Base-by-base conservation (phyloP, 1,140 invertebrate species). In the Drosophila simulans region DNA sequence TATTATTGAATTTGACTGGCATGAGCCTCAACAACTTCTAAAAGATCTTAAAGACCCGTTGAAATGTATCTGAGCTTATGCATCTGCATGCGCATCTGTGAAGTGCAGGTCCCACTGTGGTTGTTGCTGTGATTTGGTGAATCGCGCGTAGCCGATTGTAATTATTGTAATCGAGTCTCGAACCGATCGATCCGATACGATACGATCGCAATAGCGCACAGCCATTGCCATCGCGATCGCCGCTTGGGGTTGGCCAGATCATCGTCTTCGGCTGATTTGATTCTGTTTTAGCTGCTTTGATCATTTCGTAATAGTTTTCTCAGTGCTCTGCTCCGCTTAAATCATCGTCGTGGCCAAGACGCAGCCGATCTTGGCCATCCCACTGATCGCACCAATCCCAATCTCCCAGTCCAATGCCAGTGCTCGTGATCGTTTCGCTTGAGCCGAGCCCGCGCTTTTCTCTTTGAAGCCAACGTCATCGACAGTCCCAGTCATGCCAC, bases 111-210 rank as follows among this genome's bases (percentile, higher is more conserved):
- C 46, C 25, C 37, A 45, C 37, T 57, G 48, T 42, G 12, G 7
- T 51, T 65, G 49, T 49, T 82, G 74, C 56, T 83, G 80, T 69
- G 80, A 80, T 88, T 89, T 90, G 72, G 78, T 84, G 85, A 84
- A 88, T 84, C 89, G 80, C 88, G 88, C 89, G 88, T 90, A 90
- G 88, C 88, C 58, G 89, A 91, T 91, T 91, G 83, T 91, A 91
- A 91, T 91, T 91, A 91, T 91, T 91, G 88, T 91, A 91, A 91
- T 91, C 88, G 90, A 91, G 76, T 84, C 83, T 85, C 84, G 83
- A 88, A 88, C 84, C 80, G 84, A 88, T 89, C 84, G 83, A 88
- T 88, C 83, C 83, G 84, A 88, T 89, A 89, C 83, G 84, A 88
- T 89, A 89, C 79, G 84, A 88, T 88, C 77, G 45, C 60, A 80